These are phyloP conservation scores for Catharus fuscescens DNA, from an alignment of 2,113 vertebrate genomes.

Conservation along the genomic window DNA sequence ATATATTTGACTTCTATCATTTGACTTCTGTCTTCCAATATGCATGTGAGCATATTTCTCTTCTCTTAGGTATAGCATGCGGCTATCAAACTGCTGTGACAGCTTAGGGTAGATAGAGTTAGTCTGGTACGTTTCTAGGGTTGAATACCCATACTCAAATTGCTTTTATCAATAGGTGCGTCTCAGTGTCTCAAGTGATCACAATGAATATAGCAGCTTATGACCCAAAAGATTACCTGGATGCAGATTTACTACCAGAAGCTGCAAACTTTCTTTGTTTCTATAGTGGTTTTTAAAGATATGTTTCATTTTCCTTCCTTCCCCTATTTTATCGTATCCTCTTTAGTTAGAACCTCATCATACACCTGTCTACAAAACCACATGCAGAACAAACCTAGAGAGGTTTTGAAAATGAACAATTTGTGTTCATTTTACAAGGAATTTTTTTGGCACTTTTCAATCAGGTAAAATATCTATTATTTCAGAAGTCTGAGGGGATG, in stretches of 20 bases:
- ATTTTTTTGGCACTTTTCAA: background rate
- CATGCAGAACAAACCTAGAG: background rate
- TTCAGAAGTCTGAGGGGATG: background rate
- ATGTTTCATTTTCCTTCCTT: background rate
- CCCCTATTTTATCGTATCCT: fast-evolving
- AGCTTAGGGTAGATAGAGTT: background rate
- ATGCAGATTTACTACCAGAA: background rate
- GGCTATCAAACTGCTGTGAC: background rate
- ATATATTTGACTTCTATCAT: background rate
- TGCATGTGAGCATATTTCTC: fast-evolving
- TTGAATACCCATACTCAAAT: background rate
- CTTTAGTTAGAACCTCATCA: background rate
- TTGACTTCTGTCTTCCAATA: too few species aligned
- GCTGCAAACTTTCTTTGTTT: background rate
- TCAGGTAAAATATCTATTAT: background rate
- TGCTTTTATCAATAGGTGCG: background rate
- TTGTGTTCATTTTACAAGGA: background rate
- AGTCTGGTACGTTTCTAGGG: background rate
- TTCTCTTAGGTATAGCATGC: fast-evolving
- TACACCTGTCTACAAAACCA: background rate
- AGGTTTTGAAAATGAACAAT: background rate
- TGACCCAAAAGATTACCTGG: background rate
- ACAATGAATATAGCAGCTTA: background rate
- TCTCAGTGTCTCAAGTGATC: background rate
- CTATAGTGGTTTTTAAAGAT: background rate